Evolutionary conservation across 92 coral and sea anemone species (phyloP).

Genomic region (Porites cylindrica): DNA sequence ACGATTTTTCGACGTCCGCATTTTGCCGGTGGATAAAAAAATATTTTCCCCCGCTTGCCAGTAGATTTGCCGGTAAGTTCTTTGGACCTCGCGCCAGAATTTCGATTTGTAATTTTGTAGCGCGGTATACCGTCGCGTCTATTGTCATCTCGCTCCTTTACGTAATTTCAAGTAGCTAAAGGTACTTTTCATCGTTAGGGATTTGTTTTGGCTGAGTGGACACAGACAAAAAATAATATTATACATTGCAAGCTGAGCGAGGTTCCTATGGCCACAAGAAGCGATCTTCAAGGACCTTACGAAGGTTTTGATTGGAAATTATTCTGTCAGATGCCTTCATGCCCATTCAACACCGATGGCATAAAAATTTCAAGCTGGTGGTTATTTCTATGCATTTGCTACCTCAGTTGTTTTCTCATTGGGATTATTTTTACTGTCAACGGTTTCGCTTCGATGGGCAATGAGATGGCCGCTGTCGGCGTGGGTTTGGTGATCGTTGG

Average conservation of each 20-base stretch:
- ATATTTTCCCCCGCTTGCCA: background rate
- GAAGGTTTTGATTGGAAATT: background rate
- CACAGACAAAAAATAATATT: background rate
- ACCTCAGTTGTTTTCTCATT: conserved; percentile 32
- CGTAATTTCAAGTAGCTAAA: background rate
- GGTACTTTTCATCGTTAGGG: background rate
- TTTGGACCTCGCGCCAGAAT: background rate
- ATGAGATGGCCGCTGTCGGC: conserved; percentile 54
- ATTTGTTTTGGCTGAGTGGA: background rate
- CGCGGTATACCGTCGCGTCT: background rate
- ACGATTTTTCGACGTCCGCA: background rate
- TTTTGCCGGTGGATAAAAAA: background rate
- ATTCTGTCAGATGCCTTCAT: conserved; percentile 4
- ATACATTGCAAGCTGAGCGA: background rate
- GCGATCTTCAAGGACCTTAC: background rate
- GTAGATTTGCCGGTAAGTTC: background rate
- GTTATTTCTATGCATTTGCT: conserved; percentile 38
- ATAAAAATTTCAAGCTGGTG: conserved; percentile 40
- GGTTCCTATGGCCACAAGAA: conserved; percentile 16
- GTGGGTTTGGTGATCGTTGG: conserved; percentile 42
- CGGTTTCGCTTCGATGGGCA: conserved; percentile 32
- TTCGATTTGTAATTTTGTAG: background rate
- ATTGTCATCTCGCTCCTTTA: background rate
- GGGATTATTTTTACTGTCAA: conserved; percentile 38
- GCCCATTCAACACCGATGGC: conserved; percentile 25